Percentiles rank a stretch among this genome's conserved stretches.
Conservation (phyloP, 1,140 invertebrate species). For the Bombyx mandarina region DNA sequence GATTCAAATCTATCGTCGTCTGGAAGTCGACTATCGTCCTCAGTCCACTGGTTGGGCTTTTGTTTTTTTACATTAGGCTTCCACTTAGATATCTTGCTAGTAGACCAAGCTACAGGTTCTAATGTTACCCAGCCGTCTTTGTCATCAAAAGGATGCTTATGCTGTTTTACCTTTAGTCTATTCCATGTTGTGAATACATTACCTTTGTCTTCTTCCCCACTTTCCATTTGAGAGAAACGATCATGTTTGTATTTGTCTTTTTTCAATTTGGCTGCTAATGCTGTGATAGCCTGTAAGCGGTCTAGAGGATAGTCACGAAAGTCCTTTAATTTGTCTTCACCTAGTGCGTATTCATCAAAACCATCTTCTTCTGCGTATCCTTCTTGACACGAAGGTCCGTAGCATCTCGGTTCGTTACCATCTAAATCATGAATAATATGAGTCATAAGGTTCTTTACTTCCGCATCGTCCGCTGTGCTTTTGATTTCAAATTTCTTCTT, state of each 20-base stretch:
- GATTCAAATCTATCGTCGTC: slow-evolving; percentile 28
- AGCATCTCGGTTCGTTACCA: slow-evolving; percentile 48
- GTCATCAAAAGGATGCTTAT: slow-evolving; percentile 76
- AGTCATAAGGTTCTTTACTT: slow-evolving; percentile 63
- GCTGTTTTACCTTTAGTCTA: slow-evolving; percentile 65
- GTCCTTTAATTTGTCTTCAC: slow-evolving; percentile 72
- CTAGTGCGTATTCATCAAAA: slow-evolving; percentile 72
- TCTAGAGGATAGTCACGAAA: slow-evolving; percentile 62
- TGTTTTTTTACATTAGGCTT: slow-evolving; percentile 73
- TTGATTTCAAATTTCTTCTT: slow-evolving; percentile 22
- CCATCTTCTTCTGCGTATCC: slow-evolving; percentile 46
- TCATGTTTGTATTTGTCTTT: slow-evolving; percentile 46
- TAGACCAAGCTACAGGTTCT: slow-evolving; percentile 83
- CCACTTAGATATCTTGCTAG: slow-evolving; percentile 86
- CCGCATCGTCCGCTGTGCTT: slow-evolving; percentile 40
- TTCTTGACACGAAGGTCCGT: slow-evolving; percentile 64
- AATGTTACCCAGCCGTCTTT: slow-evolving; percentile 83
- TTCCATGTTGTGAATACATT: slow-evolving; percentile 68
- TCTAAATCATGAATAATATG: slow-evolving; percentile 48
- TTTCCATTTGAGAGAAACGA: slow-evolving; percentile 34
- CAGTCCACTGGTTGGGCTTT: slow-evolving; percentile 57
- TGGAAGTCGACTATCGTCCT: slow-evolving; percentile 31
- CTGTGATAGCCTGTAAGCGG: slow-evolving; percentile 53
- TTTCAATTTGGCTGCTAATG: slow-evolving; percentile 53
- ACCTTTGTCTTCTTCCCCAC: slow-evolving; percentile 42